Percentiles rank a stretch among this genome's conserved stretches.
Evolutionary conservation across 2,888 invertebrate species (phyloP).

Genomic region (Luperina testacea): DNA sequence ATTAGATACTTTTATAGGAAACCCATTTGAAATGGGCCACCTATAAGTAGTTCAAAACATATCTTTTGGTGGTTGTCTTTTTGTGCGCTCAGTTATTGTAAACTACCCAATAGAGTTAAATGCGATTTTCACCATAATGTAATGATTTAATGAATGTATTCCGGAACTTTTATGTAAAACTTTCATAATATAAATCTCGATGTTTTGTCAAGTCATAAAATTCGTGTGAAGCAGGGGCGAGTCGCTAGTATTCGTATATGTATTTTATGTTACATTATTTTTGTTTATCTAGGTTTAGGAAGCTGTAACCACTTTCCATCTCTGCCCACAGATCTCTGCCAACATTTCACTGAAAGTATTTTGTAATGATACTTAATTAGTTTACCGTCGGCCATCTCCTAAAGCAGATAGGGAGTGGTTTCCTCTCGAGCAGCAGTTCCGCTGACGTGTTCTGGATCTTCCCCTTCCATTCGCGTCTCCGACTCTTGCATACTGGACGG

Average conservation of each 20-base stretch:
- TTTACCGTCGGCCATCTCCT: slow-evolving; percentile 75
- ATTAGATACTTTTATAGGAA: background rate
- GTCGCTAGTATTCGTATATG: too few relatives aligned
- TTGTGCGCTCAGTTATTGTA: background rate
- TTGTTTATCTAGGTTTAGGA: background rate
- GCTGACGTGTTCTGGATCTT: slow-evolving; percentile 74
- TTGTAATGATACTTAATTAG: background rate
- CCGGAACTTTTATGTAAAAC: background rate
- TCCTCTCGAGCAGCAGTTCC: slow-evolving; percentile 76
- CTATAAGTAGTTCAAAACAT: background rate
- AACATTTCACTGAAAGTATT: background rate
- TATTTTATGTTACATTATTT: background rate
- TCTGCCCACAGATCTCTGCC: background rate
- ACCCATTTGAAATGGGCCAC: background rate
- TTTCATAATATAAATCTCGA: background rate
- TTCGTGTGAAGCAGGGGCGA: background rate
- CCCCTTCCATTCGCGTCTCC: slow-evolving; percentile 76
- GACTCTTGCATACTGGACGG: slow-evolving; percentile 78
- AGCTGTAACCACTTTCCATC: background rate
- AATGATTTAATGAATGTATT: background rate
- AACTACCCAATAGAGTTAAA: background rate
- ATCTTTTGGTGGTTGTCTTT: too few relatives aligned
- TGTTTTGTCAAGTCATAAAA: background rate
- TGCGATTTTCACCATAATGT: background rate
- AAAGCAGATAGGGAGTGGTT: slow-evolving; percentile 73